Evolutionary conservation across 2,888 invertebrate genomes (phyloP), one percentile per base, ranked within the genome.

Genomic region (Cephus rjabovi): DNA sequence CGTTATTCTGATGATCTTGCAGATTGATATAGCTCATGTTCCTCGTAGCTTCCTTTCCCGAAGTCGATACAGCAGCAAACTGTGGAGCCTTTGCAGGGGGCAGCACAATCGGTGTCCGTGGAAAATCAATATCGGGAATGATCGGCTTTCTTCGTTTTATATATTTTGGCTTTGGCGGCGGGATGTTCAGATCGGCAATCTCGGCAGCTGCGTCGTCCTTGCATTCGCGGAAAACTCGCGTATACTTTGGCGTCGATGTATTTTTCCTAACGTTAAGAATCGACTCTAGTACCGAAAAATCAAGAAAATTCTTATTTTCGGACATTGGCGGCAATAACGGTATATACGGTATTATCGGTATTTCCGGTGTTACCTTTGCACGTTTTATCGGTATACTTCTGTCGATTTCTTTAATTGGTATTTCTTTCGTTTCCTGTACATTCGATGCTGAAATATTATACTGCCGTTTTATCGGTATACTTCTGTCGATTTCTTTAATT

Each of bases 1-100:
- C 34, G 23, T 76, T 69, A 73, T 78, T 81, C 79, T 83, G 82
- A 76, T 81, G 79, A 56, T 83, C 77, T n/a, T 80, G 79, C 69
- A 85, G 80, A 79, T 85, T 86, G 11, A 86, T 81, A 37, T 87
- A 86, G 70, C 81, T 81, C 33, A 56, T 69, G 40, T 81, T 80
- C 12, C 34, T 75, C 4, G 40, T 15, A 31, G 34, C 37, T 23
- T 34, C 35, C 73, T 12, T 33, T 11, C 34, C 31, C 73, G 33
- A 12, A 23, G 73, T 40, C 56, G 78, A n/a, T 73, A 35, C 73
- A 12, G 69, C 73, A 30, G 40, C 34, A 34, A 34, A 12, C 70
- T 75, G n/a, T 9, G 23, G 37, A 12, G 34, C 23, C 9, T 69
- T 35, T 30, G 34, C 40, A 31, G 73, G 69, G 12, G 75, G 34